Evolutionary conservation across 2,888 invertebrate species (phyloP).

Genomic region (Octonoba sinensis): DNA sequence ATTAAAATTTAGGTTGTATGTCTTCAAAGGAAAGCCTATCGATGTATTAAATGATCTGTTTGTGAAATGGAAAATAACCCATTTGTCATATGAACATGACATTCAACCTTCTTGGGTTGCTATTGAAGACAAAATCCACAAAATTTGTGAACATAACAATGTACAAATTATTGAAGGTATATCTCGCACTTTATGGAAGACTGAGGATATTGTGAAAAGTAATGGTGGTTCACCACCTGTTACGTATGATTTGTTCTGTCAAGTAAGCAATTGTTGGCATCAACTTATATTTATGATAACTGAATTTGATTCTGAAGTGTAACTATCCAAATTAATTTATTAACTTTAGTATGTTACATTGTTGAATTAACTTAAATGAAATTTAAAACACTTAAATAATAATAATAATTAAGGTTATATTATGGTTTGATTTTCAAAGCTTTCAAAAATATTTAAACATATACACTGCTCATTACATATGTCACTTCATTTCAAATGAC

Average conservation of each 20-base stretch:
- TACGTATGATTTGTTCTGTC: conserved; percentile 79
- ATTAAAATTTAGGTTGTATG: conserved; percentile 72
- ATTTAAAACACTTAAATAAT: too few species aligned
- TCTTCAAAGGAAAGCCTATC: conserved; percentile 77
- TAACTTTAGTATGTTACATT: too few species aligned
- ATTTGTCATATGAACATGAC: conserved; percentile 75
- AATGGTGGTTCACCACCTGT: conserved; percentile 81
- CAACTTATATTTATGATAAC: neutral
- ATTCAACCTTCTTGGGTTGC: conserved; percentile 81
- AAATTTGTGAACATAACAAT: conserved; percentile 75
- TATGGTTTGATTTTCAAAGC: too few species aligned
- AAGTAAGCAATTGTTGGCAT: conserved; percentile 15
- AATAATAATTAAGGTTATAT: too few species aligned
- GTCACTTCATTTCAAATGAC: too few species aligned
- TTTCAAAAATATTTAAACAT: too few species aligned
- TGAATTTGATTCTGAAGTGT: neutral
- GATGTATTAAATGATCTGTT: conserved; percentile 76
- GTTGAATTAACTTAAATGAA: too few species aligned
- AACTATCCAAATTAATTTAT: too few species aligned
- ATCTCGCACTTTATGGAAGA: conserved; percentile 82
- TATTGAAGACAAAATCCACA: conserved; percentile 76
- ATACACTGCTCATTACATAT: too few species aligned
- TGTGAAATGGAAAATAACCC: conserved; percentile 75
- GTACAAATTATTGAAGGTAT: conserved; percentile 77
- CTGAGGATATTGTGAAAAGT: conserved; percentile 76